Evolutionary conservation across 2,797 vertebrate species (phyloP).

Genomic region (Lithobates sylvaticus): DNA sequence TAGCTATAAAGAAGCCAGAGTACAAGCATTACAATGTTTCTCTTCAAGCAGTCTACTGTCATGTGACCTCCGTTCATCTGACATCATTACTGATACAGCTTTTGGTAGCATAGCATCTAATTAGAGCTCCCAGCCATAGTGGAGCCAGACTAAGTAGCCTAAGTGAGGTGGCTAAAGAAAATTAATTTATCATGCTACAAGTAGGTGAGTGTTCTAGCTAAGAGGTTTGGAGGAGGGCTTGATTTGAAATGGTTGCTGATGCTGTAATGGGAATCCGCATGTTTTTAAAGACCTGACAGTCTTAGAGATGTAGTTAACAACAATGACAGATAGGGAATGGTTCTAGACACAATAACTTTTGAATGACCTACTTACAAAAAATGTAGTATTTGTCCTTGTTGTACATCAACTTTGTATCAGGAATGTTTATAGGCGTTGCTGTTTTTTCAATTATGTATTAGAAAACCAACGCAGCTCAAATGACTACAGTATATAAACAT

Average conservation of each 20-base stretch:
- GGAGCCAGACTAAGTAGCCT: constrained; percentile 78
- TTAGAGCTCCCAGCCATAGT: constrained; percentile 74
- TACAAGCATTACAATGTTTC: constrained; percentile 77
- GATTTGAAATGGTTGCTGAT: constrained; percentile 64
- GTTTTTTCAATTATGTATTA: not conserved
- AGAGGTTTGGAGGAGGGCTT: constrained; percentile 65
- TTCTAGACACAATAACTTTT: constrained; percentile 41
- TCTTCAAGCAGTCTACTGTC: constrained; percentile 71
- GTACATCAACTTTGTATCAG: not conserved
- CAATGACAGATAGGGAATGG: constrained; percentile 14
- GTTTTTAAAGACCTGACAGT: constrained; percentile 57
- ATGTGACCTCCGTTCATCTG: constrained; percentile 74
- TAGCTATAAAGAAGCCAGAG: constrained; percentile 73
- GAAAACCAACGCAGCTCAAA: not conserved
- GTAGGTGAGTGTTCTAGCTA: constrained; percentile 70
- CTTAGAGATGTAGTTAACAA: constrained; percentile 17
- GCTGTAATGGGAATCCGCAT: constrained; percentile 66
- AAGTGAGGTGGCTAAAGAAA: constrained; percentile 75
- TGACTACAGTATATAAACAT: too few species aligned
- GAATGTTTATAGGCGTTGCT: not conserved
- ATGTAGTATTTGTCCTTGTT: not conserved
- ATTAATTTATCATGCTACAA: constrained; percentile 76
- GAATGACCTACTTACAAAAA: constrained; percentile 7
- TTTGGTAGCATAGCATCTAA: constrained; percentile 74
- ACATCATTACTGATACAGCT: constrained; percentile 79